Conservation (phyloP, 2,113 vertebrate genomes). For the Rattus rattus region DNA sequence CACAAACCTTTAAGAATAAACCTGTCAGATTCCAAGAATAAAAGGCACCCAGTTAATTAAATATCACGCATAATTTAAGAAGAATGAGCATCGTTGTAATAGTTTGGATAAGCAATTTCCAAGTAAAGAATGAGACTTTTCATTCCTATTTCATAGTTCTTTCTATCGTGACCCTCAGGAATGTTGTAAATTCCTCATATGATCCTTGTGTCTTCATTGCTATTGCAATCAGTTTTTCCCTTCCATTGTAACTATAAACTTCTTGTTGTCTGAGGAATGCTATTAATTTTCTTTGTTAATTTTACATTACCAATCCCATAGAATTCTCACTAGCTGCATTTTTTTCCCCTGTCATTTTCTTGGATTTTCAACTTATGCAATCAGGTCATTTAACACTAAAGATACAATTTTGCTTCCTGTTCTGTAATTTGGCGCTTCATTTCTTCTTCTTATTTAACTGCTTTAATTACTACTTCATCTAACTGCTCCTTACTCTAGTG, state of each 20-base stretch:
- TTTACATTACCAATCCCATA: neutral
- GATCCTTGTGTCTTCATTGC: neutral
- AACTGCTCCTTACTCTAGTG: conserved; percentile 39
- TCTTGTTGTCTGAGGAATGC: conserved; percentile 12
- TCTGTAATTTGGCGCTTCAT: conserved; percentile 55
- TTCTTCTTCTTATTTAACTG: conserved; percentile 64
- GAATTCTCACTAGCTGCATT: conserved; percentile 38
- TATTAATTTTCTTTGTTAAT: conserved; percentile 35
- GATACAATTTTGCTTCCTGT: conserved; percentile 48
- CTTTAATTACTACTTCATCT: conserved; percentile 60
- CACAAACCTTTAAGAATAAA: conserved; percentile 41
- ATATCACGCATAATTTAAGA: conserved; percentile 26
- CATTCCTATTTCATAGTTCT: neutral
- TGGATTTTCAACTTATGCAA: conserved; percentile 56
- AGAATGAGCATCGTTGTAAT: neutral
- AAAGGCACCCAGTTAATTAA: conserved; percentile 9
- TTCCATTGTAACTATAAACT: conserved; percentile 40
- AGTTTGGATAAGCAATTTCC: neutral
- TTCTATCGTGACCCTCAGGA: neutral
- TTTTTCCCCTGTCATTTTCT: conserved; percentile 36
- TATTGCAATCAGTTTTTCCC: neutral
- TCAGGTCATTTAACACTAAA: conserved; percentile 16
- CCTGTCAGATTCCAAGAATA: conserved; percentile 26
- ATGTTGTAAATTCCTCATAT: neutral
- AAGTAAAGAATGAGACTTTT: conserved; percentile 18